Evolutionary conservation across 2,113 vertebrate genomes (phyloP), one percentile per base, ranked within the genome.

Genomic region (Sminthopsis crassicaudata): DNA sequence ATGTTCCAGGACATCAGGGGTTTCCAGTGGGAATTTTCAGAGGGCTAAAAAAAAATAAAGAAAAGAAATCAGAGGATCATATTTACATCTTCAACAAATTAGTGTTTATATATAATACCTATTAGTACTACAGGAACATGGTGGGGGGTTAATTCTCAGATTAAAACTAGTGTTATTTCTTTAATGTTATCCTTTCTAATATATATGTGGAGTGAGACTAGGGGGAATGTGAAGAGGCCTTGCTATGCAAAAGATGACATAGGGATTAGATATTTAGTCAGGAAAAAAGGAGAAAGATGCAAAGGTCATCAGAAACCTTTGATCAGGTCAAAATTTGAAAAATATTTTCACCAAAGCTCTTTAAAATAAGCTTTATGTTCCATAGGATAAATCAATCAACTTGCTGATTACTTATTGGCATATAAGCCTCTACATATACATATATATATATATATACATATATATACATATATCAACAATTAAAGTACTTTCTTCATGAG

Each of bases 21-120:
- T 67, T 95, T 96, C 93, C 93, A 42, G 30, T 84, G 92, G 60
- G 60, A 94, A 54, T 94, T 91, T 92, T 92, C 92, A 93, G 55
- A 94, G 55, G 55, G 50, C 53, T 95, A 91, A 90, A 91, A 91
- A 90, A 27, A 51, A 48, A 48, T 48, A 48, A 48, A 48, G 48
- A 48, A 50, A 19, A 51, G 89, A 51, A 90, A 51, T 90, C 46
- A 51, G 89, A 50, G 46, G 46, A 48, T 46, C 46, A 51, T 30
- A 89, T 42, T 91, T 11, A 84, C 36, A n/a, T 0, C 48, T 51
- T 90, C 24, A 8, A 93, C 27, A 27, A 89, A 46, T 92, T 60
- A 90, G 50, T 53, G 84, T 27, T 93, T 46, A 88, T 42, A 91
- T 48, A 53, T 90, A 94, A 76, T 11, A 90, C 23, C 30, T 14